Conservation (phyloP, 2,888 invertebrate genomes). For the Parnassius apollo region DNA sequence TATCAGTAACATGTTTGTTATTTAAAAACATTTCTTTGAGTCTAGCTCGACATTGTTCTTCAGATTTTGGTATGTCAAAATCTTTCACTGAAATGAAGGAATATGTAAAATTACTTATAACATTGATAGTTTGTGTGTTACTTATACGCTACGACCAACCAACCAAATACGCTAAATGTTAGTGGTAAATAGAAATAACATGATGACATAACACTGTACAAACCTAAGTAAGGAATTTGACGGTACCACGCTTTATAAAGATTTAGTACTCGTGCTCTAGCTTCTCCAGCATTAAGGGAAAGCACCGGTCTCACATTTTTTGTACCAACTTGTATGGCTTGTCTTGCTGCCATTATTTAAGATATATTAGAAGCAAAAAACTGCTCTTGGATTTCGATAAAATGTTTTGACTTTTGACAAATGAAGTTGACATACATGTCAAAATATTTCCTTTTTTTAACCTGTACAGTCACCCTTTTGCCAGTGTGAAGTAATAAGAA, state of each 20-base stretch:
- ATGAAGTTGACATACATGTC: neutral
- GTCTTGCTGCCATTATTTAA: constrained; percentile 52
- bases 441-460: too few relatives aligned
- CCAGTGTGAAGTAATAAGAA: too few relatives aligned
- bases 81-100: constrained; percentile 85
- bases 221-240: constrained; percentile 93
- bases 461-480: too few relatives aligned
- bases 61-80: constrained; percentile 90
- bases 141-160: neutral
- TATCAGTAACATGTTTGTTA: constrained; percentile 89
- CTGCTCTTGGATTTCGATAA: neutral
- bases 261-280: constrained; percentile 89
- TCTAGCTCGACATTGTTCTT: constrained; percentile 85
- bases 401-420: constrained; percentile 6
- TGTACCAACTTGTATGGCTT: constrained; percentile 67
- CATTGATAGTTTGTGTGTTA: neutral
- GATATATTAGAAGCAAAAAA: neutral
- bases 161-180: too few relatives aligned
- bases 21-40: constrained; percentile 89
- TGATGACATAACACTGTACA: constrained; percentile 78
- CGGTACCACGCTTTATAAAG: constrained; percentile 97
- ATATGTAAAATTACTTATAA: neutral
- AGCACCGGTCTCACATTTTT: constrained; percentile 92
- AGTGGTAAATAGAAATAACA: neutral
- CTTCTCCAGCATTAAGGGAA: constrained; percentile 88